These are phyloP conservation scores for Stegophylla sp. DNA, from an alignment of 2,888 invertebrate species.

Conservation along the genomic window DNA sequence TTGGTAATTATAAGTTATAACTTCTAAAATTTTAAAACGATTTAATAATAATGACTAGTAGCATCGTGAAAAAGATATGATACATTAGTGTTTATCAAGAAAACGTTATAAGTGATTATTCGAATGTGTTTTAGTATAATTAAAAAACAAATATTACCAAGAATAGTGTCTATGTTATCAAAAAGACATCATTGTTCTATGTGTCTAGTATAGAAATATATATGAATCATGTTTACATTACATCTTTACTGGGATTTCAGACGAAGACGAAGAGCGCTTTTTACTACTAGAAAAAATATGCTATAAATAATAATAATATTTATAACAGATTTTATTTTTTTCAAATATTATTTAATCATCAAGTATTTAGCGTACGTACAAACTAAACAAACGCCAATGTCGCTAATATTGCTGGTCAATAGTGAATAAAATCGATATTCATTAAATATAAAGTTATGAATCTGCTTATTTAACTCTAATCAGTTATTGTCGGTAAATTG, in stretches of 20 bases:
- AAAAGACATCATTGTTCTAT: conserved; percentile 35
- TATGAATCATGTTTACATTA: conserved; percentile 1
- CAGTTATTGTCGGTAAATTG: too few species aligned
- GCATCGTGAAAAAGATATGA: neutral
- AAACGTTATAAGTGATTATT: neutral
- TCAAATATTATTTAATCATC: neutral
- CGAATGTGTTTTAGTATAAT: conserved; percentile 11
- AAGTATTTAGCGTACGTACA: neutral
- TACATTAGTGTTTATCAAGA: neutral
- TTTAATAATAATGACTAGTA: neutral
- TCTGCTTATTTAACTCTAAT: too few species aligned
- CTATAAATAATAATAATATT: conserved; percentile 21
- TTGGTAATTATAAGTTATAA: neutral
- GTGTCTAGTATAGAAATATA: neutral
- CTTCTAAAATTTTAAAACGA: neutral
- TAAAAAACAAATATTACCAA: conserved; percentile 11
- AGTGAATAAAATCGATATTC: neutral
- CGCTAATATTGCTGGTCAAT: neutral
- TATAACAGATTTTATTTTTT: neutral
- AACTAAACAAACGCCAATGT: neutral
- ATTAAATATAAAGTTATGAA: neutral
- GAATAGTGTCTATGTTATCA: conserved; percentile 23
- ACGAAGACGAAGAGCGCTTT: neutral
- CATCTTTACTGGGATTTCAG: neutral
- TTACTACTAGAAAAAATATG: neutral